phyloP scores from a whole-genome alignment of 1,140 invertebrate genomes.

The Macrostomum lignano region DNA sequence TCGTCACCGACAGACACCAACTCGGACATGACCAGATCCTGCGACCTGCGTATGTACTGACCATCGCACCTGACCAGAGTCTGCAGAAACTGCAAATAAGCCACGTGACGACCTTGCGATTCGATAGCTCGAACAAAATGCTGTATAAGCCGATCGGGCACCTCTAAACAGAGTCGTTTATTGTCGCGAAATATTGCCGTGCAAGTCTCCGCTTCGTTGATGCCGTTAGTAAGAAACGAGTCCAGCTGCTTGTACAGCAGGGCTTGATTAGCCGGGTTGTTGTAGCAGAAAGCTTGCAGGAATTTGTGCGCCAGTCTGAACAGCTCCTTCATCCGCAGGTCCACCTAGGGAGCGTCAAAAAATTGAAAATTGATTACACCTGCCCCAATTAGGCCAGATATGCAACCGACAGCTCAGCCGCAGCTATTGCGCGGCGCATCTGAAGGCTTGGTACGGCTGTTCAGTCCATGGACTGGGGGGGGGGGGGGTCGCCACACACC shows the following conservation, averaged over 20 bases:
- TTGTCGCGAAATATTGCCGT: constrained; percentile 89
- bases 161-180: constrained; percentile 65
- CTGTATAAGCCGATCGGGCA: constrained; percentile 72
- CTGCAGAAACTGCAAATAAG: constrained; percentile 80
- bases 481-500: too few relatives aligned
- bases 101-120: constrained; percentile 63
- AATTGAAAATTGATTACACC: neutral
- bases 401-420: too few relatives aligned
- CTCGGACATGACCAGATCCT: constrained; percentile 96
- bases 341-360: constrained; percentile 33
- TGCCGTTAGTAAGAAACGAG: constrained; percentile 61
- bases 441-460: too few relatives aligned
- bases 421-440: too few relatives aligned
- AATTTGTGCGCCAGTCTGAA: constrained; percentile 84
- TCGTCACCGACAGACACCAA: constrained; percentile 62
- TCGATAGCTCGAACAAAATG: constrained; percentile 95
- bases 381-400: neutral
- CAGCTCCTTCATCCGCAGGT: constrained; percentile 71
- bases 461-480: too few relatives aligned
- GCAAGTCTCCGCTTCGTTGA: constrained; percentile 70
- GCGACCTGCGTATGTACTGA: constrained; percentile 71
- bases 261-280: constrained; percentile 80
- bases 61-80: constrained; percentile 82
- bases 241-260: constrained; percentile 78
- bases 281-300: constrained; percentile 78